Evolutionary conservation across 2,113 vertebrate species (phyloP).

Genomic region (Ahaetulla prasina): DNA sequence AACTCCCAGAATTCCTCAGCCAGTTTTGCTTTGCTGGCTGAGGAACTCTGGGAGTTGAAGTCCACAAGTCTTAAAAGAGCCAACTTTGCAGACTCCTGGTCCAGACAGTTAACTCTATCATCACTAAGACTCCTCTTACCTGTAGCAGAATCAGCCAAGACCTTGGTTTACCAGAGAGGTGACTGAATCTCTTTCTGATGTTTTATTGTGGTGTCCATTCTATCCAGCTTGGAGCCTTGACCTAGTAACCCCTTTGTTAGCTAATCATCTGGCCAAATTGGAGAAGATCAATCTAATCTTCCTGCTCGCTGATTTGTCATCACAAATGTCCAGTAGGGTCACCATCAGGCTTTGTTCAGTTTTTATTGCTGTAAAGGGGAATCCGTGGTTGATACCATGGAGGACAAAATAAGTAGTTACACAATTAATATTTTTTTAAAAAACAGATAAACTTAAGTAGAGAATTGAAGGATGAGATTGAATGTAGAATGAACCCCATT

Average conservation of each 20-base stretch:
- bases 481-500: neutral
- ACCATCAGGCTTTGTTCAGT: neutral
- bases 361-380: neutral
- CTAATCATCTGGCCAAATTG: neutral
- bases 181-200: neutral
- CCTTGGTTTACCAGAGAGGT: neutral
- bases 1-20: too few relatives aligned
- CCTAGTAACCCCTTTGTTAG: neutral
- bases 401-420: neutral
- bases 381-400: neutral
- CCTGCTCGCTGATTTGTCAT: neutral
- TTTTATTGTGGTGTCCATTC: neutral
- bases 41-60: too few relatives aligned
- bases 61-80: too few relatives aligned
- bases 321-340: neutral
- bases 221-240: neutral
- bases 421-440: neutral
- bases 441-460: neutral
- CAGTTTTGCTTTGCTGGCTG: too few relatives aligned
- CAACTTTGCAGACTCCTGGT: too few relatives aligned
- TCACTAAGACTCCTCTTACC: neutral
- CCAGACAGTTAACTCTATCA: neutral
- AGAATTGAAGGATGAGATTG: neutral
- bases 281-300: neutral
- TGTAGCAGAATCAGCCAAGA: neutral